Evolutionary conservation across 30 jellyfish, hydroid and myxozoan genomes (phyloP), one percentile per base, ranked within the genome.

Genomic region (Hydra vulgaris): DNA sequence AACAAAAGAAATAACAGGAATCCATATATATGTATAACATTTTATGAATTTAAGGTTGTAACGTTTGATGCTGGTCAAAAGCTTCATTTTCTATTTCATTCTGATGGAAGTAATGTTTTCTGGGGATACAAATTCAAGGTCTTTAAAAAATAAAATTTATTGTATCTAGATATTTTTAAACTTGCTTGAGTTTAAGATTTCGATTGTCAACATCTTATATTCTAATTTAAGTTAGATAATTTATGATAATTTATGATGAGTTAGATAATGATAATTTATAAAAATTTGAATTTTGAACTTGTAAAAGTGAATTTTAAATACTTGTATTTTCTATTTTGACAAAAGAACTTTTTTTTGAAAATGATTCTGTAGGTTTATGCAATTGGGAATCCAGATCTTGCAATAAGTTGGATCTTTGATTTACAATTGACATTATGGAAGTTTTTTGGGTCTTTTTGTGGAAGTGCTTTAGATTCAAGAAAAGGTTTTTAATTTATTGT

Each of bases 111-210:
- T 80, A 86, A 91, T 82, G 96, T 80, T 26, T 40, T 40, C 61
- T 91, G 97, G 97, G 97, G 97, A 68, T 91, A 91, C 82, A 91
- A 91, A 83, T 91, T 91, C 85, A 91, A 86, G 95, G 97, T 91
- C 70, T 12, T 26, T 19, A 21, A 40, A 40, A 40, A n/a, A n/a
- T n/a, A n/a, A n/a, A n/a, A n/a, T n/a, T n/a, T 74, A n/a, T 16
- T 56, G n/a, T n/a, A n/a, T n/a, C n/a, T n/a, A n/a, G n/a, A n/a
- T n/a, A n/a, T n/a, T n/a, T n/a, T n/a, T n/a, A n/a, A n/a, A n/a
- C n/a, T n/a, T n/a, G n/a, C n/a, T n/a, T n/a, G n/a, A n/a, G n/a
- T n/a, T n/a, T n/a, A n/a, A n/a, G n/a, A n/a, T n/a, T n/a, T n/a
- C n/a, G n/a, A n/a, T n/a, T n/a, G n/a, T n/a, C n/a, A n/a, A n/a